Base-by-base conservation (phyloP, 2,888 invertebrate genomes). In the Mechanitis mazaeus region DNA sequence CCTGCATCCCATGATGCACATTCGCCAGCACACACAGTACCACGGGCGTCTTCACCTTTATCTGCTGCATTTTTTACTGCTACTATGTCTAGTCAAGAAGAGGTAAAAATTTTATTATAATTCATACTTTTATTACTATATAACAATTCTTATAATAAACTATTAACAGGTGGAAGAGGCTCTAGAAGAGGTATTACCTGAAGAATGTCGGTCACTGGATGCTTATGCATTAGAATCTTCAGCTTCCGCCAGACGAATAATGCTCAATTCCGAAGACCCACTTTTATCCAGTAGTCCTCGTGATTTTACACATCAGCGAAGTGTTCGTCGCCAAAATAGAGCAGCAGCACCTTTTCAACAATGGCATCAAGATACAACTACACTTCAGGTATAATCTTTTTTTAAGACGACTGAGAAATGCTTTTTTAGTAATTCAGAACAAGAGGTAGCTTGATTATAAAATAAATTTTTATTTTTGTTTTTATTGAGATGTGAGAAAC, bases 191-290 rank as follows among this genome's bases (percentile, higher is more conserved):
- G 95, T 96, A 1, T 83, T 96, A 59, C 96, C 96, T 3, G 95
- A 94, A 69, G 95, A 95, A 83, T 94, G 93, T 70, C 91, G 93
- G 69, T 91, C 92, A 42, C 73, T 90, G 67, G 90, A 90, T 90
- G 81, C 94, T 85, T 92, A 93, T 69, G 91, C 94, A 56, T 86
- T 92, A 74, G 92, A 92, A 57, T 91, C 93, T 56, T 92, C 93
- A 1, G 93, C 94, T 4, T 85, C 95, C 7, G 94, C 95, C 68
- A 94, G 94, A 3, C 94, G 95, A 74, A 96, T 96, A 92, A 95
- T 96, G 94, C 93, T 96, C 11, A 96, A 96, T 77, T 96, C 96
- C 0, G 96, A 96, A 74, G 96, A 96, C 79, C 96, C 96, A 0
- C 81, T 96, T 3, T 81, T 96, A 28, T 96, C 96, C 0, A 96